Conservation (phyloP, 2,113 vertebrate genomes). For the Microcebus ravelobensis region DNA sequence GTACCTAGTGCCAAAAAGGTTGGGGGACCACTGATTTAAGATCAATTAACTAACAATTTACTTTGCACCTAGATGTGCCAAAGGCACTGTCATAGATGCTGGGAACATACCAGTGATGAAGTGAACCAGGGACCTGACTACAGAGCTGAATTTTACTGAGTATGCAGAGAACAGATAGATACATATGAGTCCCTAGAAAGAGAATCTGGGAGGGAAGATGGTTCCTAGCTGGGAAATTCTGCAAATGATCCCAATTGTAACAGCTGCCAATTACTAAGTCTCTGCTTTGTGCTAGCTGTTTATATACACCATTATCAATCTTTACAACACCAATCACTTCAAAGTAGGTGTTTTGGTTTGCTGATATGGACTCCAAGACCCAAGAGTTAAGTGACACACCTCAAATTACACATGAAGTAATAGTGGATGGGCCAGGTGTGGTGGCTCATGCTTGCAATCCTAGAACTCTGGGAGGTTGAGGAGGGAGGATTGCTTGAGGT, state of each 20-base stretch:
- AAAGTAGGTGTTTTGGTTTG: slow-evolving; percentile 34
- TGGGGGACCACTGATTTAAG: no score
- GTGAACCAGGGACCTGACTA: background rate
- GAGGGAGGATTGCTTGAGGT: no score
- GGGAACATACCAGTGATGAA: background rate
- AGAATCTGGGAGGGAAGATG: background rate
- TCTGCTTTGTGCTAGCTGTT: background rate
- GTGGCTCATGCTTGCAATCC: no score
- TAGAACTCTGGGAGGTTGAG: no score
- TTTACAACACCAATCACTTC: background rate
- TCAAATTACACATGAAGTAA: background rate
- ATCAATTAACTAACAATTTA: background rate
- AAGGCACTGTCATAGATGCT: background rate
- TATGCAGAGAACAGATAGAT: background rate
- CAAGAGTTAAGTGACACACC: background rate
- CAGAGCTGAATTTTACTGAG: background rate
- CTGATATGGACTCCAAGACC: background rate
- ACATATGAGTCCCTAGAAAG: background rate
- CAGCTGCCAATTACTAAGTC: background rate
- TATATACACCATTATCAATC: background rate
- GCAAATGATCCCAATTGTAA: background rate
- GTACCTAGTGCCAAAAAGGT: no score
- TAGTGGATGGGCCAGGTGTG: background rate
- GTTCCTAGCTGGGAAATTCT: background rate
- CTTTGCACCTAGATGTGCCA: background rate